Conservation (phyloP, 2,888 invertebrate species). For the Zygaena filipendulae region DNA sequence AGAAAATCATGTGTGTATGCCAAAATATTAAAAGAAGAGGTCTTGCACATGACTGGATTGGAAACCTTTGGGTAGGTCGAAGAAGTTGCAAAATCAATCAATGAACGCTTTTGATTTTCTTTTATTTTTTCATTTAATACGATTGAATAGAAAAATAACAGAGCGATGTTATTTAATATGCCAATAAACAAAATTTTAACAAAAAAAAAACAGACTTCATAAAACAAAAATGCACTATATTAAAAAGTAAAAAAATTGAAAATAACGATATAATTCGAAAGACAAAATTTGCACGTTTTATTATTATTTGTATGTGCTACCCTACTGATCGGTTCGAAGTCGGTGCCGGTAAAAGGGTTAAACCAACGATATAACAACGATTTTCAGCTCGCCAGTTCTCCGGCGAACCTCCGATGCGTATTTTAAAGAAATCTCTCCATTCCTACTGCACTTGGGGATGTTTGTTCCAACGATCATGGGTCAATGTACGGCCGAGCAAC, state of each 20-base stretch:
- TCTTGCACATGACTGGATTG: slow-evolving; percentile 74
- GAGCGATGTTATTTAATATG: too few relatives aligned
- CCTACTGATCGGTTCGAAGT: too few relatives aligned
- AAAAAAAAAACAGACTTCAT: too few relatives aligned
- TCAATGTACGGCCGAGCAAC: slow-evolving; percentile 88
- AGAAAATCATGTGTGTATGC: slow-evolving; percentile 75
- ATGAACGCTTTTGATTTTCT: too few relatives aligned
- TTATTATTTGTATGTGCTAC: too few relatives aligned
- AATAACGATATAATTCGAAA: too few relatives aligned
- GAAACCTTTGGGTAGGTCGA: slow-evolving; percentile 81
- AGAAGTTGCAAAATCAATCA: too few relatives aligned
- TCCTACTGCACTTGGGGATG: slow-evolving; percentile 87
- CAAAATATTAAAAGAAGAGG: slow-evolving; percentile 73
- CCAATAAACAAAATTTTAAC: too few relatives aligned
- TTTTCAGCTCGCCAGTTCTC: slow-evolving; percentile 20
- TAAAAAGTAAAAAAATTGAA: too few relatives aligned
- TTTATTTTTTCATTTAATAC: background rate
- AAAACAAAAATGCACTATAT: too few relatives aligned
- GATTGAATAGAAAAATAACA: too few relatives aligned
- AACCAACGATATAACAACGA: background rate
- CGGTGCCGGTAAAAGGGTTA: background rate
- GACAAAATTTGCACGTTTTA: too few relatives aligned
- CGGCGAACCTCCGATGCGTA: slow-evolving; percentile 62
- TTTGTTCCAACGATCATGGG: slow-evolving; percentile 90
- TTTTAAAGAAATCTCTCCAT: slow-evolving; percentile 76